Evolutionary conservation across 92 coral and sea anemone species (phyloP).

Genomic region (Siderastrea radians): DNA sequence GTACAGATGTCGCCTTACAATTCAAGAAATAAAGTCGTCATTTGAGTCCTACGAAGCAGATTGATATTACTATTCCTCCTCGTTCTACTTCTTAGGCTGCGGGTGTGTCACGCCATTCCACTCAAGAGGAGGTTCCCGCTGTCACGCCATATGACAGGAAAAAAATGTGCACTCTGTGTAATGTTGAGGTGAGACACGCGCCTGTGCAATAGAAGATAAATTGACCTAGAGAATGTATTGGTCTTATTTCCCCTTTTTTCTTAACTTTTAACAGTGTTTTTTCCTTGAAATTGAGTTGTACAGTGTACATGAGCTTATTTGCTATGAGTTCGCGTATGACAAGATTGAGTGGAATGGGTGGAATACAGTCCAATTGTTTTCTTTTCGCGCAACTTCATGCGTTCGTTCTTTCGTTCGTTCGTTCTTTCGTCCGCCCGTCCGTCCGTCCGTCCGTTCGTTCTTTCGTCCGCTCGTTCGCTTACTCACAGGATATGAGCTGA

Average conservation of each 20-base stretch:
- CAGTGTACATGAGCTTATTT: too few species aligned
- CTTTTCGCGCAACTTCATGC: background rate
- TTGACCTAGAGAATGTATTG: too few species aligned
- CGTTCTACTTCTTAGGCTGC: slow-evolving; percentile 75
- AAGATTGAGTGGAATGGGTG: too few species aligned
- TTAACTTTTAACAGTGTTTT: background rate
- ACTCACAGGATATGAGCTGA: too few species aligned
- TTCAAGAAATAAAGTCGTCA: background rate
- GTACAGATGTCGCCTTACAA: slow-evolving; percentile 23
- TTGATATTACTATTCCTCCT: background rate
- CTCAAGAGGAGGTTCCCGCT: slow-evolving; percentile 98
- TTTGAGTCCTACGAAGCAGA: background rate
- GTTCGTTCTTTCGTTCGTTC: background rate
- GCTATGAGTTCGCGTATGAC: too few species aligned
- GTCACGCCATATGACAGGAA: slow-evolving; percentile 97
- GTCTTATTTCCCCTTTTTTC: too few species aligned
- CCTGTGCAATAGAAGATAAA: too few species aligned
- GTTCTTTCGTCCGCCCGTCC: too few species aligned
- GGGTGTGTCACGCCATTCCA: slow-evolving; percentile 95
- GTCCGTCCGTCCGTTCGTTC: too few species aligned
- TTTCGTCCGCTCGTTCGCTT: too few species aligned
- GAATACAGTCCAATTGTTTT: background rate
- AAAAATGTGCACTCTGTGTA: slow-evolving; percentile 93
- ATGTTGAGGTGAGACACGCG: slow-evolving; percentile 79
- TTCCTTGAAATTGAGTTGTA: background rate